Percentiles rank a stretch among this genome's conserved stretches.
phyloP scores from a whole-genome alignment of 2,797 vertebrate genomes.

The Setipinna tenuifilis region DNA sequence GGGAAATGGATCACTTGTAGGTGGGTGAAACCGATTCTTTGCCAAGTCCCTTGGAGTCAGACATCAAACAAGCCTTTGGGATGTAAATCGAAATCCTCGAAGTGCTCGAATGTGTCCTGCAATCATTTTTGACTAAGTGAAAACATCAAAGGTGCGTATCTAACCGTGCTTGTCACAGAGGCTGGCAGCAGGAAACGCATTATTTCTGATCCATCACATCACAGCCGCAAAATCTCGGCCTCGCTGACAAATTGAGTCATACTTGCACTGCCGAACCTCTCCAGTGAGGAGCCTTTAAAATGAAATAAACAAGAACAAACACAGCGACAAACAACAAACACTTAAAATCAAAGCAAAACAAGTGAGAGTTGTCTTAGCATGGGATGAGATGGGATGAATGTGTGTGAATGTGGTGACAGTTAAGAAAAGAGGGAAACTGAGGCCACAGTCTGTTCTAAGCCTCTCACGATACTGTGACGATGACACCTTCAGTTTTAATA shows the following conservation, averaged over 20 bases:
- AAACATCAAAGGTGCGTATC: not conserved
- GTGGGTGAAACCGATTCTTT: not conserved
- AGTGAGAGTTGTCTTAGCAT: not conserved
- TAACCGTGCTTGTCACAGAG: not conserved
- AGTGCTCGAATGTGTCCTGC: not conserved
- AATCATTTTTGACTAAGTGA: not conserved
- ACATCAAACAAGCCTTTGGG: not conserved
- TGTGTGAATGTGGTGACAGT: not conserved
- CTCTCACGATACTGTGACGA: not conserved
- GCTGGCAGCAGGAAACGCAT: not conserved
- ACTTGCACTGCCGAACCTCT: not conserved
- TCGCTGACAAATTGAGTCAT: constrained; percentile 14
- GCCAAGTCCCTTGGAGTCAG: not conserved
- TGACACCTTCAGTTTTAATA: not conserved
- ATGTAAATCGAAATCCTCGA: not conserved
- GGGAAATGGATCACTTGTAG: not conserved
- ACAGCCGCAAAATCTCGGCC: not conserved
- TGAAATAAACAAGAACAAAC: not conserved
- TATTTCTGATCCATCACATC: not conserved
- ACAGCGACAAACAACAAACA: not conserved
- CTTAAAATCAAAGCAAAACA: not conserved
- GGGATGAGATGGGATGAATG: not conserved
- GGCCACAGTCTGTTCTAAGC: not conserved
- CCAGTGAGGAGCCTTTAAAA: not conserved
- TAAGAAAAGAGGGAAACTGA: not conserved